phyloP scores from a whole-genome alignment of 2,888 invertebrate species.

The Agrotis puta region DNA sequence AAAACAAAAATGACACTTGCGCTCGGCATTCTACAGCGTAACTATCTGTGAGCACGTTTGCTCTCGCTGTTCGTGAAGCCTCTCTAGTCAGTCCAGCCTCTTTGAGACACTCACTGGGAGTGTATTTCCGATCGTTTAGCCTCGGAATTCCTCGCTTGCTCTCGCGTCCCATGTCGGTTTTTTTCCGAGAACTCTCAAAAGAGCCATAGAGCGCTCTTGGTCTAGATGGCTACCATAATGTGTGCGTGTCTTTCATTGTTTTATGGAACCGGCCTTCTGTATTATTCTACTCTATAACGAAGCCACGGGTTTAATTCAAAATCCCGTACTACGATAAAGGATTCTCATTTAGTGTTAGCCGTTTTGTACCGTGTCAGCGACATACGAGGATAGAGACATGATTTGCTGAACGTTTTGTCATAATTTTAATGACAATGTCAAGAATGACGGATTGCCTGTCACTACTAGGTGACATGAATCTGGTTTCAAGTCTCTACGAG shows the following conservation, averaged over 20 bases:
- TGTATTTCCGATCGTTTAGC: too few relatives aligned
- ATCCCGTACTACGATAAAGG: conserved; percentile 11
- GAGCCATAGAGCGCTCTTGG: too few relatives aligned
- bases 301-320: conserved; percentile 26
- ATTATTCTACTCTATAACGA: conserved; percentile 3
- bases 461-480: neutral
- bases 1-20: neutral
- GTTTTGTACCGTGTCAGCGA: conserved; percentile 15
- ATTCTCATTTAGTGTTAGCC: conserved; percentile 17
- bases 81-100: too few relatives aligned
- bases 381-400: neutral
- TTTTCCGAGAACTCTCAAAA: too few relatives aligned
- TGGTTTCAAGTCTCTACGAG: neutral
- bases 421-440: conserved; percentile 10
- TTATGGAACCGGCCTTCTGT: conserved; percentile 1
- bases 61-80: neutral
- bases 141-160: too few relatives aligned
- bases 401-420: conserved; percentile 9
- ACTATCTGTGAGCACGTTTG: neutral
- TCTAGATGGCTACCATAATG: too few relatives aligned
- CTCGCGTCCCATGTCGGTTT: too few relatives aligned
- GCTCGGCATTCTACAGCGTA: neutral
- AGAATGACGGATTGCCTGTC: neutral
- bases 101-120: too few relatives aligned
- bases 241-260: neutral